These are phyloP conservation scores for Cotesia vestalis DNA, from an alignment of 1,140 invertebrate genomes.

Conservation along the genomic window DNA sequence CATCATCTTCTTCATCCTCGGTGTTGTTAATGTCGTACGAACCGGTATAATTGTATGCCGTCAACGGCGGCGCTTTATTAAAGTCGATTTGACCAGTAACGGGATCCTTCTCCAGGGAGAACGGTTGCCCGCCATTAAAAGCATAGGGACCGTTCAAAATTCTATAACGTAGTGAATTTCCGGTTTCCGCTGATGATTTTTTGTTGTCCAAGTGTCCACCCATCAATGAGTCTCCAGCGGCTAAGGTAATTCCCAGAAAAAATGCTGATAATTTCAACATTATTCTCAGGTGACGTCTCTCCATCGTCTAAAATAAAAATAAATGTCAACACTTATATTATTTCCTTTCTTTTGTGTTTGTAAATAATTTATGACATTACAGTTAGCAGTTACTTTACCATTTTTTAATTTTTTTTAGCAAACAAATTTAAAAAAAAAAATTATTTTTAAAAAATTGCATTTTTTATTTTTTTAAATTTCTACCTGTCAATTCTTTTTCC, in stretches of 20 bases:
- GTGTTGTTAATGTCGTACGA: conserved; percentile 54
- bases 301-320: not conserved
- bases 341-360: not conserved
- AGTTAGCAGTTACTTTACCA: too few species aligned
- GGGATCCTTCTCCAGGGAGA: conserved; percentile 75
- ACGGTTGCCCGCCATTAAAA: conserved; percentile 76
- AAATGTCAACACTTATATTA: not conserved
- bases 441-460: too few species aligned
- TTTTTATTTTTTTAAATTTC: too few species aligned
- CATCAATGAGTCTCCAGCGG: conserved; percentile 46
- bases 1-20: conserved; percentile 39
- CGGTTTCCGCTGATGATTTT: conserved; percentile 29
- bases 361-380: too few species aligned
- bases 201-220: conserved; percentile 52
- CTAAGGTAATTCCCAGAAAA: not conserved
- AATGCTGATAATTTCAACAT: conserved; percentile 21
- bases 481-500: too few species aligned
- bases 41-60: conserved; percentile 64
- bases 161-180: conserved; percentile 23
- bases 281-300: not conserved
- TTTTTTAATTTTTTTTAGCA: too few species aligned
- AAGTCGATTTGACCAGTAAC: conserved; percentile 74
- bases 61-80: conserved; percentile 60
- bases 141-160: conserved; percentile 51
- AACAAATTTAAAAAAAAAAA: too few species aligned